Evolutionary conservation across 2,113 vertebrate species (phyloP), one percentile per base, ranked within the genome.

Genomic region (Elephas maximus): DNA sequence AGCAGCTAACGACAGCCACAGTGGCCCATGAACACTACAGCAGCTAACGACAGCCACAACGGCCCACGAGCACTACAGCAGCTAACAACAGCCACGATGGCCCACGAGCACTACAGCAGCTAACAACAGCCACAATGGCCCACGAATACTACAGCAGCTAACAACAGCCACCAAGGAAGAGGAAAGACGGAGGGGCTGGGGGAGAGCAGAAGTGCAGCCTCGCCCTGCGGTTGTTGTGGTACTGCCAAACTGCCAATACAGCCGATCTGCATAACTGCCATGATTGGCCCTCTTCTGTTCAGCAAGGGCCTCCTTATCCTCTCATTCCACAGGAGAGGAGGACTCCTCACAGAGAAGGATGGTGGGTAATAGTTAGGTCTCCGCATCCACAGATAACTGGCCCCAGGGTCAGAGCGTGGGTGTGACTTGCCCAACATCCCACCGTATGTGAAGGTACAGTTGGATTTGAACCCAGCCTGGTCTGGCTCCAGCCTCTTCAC

Each of bases 401-500:
- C 44, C 15, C 5, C 17, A 11, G 3, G 24, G 5, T 74, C 73
- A 62, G 37, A 83, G 18, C 24, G 3, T 33, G 78, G 17, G 28
- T 57, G 9, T 12, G 21, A 77, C 30, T 86, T 82, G 60, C 14
- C 44, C 71, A 69, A 69, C 69, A 30, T 80, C 45, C 15, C 41
- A 30, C 10, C 45, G 37, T 0, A 2, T 26, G 15, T 74, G 62
- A 92, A 85, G 51, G 60, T 44, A 41, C 21, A 28, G n/a, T 12
- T 91, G 94, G 78, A 65, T 96, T 53, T 89, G 91, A 96, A 95
- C 69, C 74, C 63, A 86, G 53, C 53, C 44, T 65, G 53, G 37
- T 81, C 5, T 76, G n/a, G 33, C 37, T 73, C n/a, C 44, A 85
- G n/a, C 78, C n/a, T 48, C 69, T 17, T 93, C 69, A 65, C 8